phyloP scores from a whole-genome alignment of 2,888 invertebrate species.

The Stenoptilia bipunctidactyla region DNA sequence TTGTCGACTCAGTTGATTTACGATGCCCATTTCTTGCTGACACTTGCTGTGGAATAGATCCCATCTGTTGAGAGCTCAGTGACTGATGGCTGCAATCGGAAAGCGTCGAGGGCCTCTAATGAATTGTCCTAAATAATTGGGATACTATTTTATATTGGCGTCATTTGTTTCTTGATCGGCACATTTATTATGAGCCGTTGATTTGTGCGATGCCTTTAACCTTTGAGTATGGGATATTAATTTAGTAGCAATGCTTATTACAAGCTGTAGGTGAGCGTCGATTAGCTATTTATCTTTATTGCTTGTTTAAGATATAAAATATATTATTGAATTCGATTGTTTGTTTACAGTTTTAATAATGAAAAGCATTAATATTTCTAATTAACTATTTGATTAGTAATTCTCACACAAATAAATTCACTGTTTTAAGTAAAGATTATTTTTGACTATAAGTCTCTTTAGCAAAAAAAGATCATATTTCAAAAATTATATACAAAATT shows the following conservation, averaged over 20 bases:
- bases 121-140: constrained; percentile 71
- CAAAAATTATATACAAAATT: too few species aligned
- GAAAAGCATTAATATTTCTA: too few species aligned
- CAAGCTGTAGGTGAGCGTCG: too few species aligned
- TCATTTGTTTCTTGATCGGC: constrained; percentile 63
- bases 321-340: too few species aligned
- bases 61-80: constrained; percentile 54
- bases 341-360: too few species aligned
- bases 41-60: constrained; percentile 61
- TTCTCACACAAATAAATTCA: too few species aligned
- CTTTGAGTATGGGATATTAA: constrained; percentile 14
- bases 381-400: too few species aligned
- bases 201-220: constrained; percentile 62
- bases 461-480: too few species aligned
- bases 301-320: too few species aligned
- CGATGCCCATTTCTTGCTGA: constrained; percentile 61
- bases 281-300: too few species aligned
- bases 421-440: too few species aligned
- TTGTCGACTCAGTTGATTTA: constrained; percentile 66
- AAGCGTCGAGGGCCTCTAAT: constrained; percentile 58
- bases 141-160: constrained; percentile 64
- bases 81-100: constrained; percentile 60
- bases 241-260: background rate
- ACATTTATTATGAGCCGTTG: constrained; percentile 56
- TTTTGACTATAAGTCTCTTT: too few species aligned